Evolutionary conservation across 2,888 invertebrate species (phyloP), one percentile per base, ranked within the genome.

Genomic region (Conomelus anceps): DNA sequence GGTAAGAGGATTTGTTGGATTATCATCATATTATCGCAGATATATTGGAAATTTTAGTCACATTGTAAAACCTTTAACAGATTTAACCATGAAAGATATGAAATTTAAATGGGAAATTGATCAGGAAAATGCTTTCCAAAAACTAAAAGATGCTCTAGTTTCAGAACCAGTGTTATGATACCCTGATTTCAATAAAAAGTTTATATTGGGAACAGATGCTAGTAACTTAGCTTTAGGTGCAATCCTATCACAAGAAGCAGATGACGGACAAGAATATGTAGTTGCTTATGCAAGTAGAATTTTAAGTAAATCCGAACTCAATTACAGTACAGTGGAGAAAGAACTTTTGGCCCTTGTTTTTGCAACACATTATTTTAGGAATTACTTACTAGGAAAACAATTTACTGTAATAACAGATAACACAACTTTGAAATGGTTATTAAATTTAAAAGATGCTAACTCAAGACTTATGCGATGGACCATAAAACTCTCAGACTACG

Each of bases 301-400:
- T 20, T 87, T 92, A 24, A 92, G 92, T 89, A 90, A 90, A 88
- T 90, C 92, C 0, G 92, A 93, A 91, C 89, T 86, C 85, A 92
- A 91, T 85, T 92, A 92, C 89, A 89, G 88, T 0, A 91, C 91
- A 20, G 92, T 90, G 9, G 92, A 93, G 91, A 91, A 91, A 87
- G 92, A 92, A 91, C 89, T 92, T 3, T 87, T 92, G 26, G 92
- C 92, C 13, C 91, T 93, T 0, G 90, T 92, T 20, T 92, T 91
- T 90, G 91, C 91, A 22, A 90, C 92, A 6, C 91, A 92, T 85
- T 90, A 92, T 91, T 92, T 92, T 85, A 89, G 92, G 87, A 92
- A 92, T 0, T 93, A 92, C 89, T 23, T 90, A 4, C 23, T 41
- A 0, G 85, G 88, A 17, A 22, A 84, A 22, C 17, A 88, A 24